Conservation (phyloP, 2,888 invertebrate genomes). For the Bombyx huttoni region DNA sequence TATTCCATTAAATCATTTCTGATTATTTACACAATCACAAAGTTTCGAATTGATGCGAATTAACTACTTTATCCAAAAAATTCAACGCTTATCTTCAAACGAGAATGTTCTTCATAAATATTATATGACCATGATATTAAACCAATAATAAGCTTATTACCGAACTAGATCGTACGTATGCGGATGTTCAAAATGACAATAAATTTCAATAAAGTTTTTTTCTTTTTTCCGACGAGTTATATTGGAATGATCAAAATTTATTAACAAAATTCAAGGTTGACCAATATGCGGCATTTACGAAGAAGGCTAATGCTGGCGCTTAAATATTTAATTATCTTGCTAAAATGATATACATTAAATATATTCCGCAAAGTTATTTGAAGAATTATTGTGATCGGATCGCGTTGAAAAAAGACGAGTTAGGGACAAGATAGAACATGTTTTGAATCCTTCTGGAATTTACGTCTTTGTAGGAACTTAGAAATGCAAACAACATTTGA, state of each 20-base stretch:
- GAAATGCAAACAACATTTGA: conserved; percentile 34
- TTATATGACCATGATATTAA: neutral
- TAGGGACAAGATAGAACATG: neutral
- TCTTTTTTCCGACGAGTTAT: neutral
- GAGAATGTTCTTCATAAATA: neutral
- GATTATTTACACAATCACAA: no score
- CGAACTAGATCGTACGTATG: neutral
- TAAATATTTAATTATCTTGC: neutral
- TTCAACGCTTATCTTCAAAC: no score
- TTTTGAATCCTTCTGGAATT: neutral
- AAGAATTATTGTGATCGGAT: no score
- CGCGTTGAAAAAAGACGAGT: no score
- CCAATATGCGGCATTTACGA: neutral
- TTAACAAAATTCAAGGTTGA: neutral
- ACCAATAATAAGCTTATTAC: neutral
- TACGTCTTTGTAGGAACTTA: conserved; percentile 6
- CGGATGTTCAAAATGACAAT: neutral
- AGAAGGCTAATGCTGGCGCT: neutral
- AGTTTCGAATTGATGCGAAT: no score
- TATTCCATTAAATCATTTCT: no score
- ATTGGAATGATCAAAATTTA: neutral
- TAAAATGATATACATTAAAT: neutral
- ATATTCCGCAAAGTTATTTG: neutral
- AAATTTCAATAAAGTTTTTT: neutral
- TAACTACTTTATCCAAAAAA: no score